Base-by-base conservation (phyloP, 1,140 invertebrate genomes). In the Penaeus japonicus region DNA sequence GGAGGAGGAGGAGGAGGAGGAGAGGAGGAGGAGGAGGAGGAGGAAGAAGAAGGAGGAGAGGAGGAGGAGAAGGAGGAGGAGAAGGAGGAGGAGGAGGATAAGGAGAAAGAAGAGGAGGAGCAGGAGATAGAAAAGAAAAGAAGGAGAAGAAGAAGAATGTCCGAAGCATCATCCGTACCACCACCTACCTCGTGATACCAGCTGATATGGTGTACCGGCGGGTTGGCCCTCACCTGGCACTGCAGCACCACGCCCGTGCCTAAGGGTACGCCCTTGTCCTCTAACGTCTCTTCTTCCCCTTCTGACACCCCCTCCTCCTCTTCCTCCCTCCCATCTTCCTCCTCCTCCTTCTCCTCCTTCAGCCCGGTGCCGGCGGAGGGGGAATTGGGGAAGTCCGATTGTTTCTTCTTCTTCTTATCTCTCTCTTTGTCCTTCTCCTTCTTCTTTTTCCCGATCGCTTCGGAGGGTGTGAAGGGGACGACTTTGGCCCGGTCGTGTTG, bases 151-250 rank as follows among this genome's bases (percentile, higher is more conserved):
- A 10, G 7, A 47, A 47, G 12, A 47, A 2, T 12, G 30, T 1
- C 2, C 32, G 10, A 79, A 24, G 4, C 20, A 5, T 39, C 4
- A 47, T 2, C 32, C 5, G 17, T 18, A 5, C 20, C 1, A 20
- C 4, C 35, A 86, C 84, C 65, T 75, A 86, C 84, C 39, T 86
- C 77, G n/a, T 57, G 39, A n/a, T 75, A 35, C 84, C 84, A 86
- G 54, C 53, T 80, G 75, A 86, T 57, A 55, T 75, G 84, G 32
- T 62, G 79, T 0, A 75, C 84, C 0, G 84, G 84, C 2, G 84
- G 84, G 57, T 80, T 86, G 54, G 84, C 75, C 17, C 84, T 79
- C 30, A 86, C 84, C 1, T 86, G 75, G 77, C 84, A 86, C 75
- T 86, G 84, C 22, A 86, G 55, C 7, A 86, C 84, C 1, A 35